Percentiles rank a stretch among this genome's conserved stretches.
phyloP scores from a whole-genome alignment of 2,113 vertebrate genomes.

The Seriola rivoliana region DNA sequence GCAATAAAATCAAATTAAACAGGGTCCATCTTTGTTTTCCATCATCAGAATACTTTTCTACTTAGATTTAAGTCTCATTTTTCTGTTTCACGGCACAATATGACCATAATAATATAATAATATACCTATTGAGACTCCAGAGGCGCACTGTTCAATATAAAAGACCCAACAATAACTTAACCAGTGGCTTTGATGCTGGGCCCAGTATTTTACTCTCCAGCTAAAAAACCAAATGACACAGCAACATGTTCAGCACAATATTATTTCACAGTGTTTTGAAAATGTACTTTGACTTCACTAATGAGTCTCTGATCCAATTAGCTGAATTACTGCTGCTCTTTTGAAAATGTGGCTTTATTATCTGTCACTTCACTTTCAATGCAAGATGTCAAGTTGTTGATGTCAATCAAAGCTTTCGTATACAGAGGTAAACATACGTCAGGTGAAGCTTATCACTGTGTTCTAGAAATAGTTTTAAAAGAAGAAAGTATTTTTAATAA shows the following conservation, averaged over 20 bases:
- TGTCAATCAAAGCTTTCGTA: background rate
- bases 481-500: no score
- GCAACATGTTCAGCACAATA: background rate
- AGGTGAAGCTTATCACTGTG: no score
- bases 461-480: no score
- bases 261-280: background rate
- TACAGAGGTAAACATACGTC: background rate
- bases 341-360: background rate
- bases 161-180: background rate
- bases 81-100: background rate
- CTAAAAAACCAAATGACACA: background rate
- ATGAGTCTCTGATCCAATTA: background rate
- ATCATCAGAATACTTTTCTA: background rate
- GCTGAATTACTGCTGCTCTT: background rate
- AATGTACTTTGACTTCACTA: background rate
- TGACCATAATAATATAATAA: background rate
- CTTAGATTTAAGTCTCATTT: background rate
- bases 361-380: background rate
- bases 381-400: background rate
- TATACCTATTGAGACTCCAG: background rate
- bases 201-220: background rate
- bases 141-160: background rate
- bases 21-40: background rate
- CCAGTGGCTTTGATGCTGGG: background rate
- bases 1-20: conserved; percentile 17